Evolutionary conservation across 2,888 invertebrate genomes (phyloP), one percentile per base, ranked within the genome.

Genomic region (Noctua comes): DNA sequence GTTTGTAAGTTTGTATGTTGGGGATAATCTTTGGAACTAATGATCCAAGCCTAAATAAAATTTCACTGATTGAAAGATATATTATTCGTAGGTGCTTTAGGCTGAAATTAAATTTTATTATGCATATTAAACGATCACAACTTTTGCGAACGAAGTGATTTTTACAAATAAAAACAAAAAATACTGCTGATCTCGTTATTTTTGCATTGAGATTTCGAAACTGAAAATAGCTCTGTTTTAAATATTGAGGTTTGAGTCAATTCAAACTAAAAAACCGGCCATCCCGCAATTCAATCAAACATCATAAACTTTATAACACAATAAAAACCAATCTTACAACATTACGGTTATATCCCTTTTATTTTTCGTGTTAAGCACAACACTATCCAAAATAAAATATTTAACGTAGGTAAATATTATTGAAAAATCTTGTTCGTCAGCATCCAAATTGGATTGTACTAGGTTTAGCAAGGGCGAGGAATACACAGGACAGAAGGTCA

Each of bases 401-500:
- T 88, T 84, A 88, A 80, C 51, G 65, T 78, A 84, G 66, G 82
- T 83, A 87, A 77, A 85, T 85, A 85, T 84, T 89, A 90, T 89
- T 91, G 88, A 85, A 91, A 86, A 86, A 83, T 92, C 91, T 91
- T 88, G 88, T 90, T 90, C 85, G 90, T 93, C 92, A 92, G 92
- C 88, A 80, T 73, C 76, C 80, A 91, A 92, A 94, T 93, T 91
- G 91, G 86, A 92, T 92, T 91, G 90, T 91, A 90, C 88, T 69
- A 62, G 31, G 73, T 54, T 79, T 54, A 76, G 46, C 13, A 36
- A 36, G 21, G 46, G 0, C 46, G 0, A 36, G 24, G 31, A 75
- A 27, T 16, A 36, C 0, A 66, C 3, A 36, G 5, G 1, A 21
- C 73, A 75, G 73, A 75, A 75, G 73, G 46, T 24, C 24, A 46